Percentiles rank a stretch among this genome's conserved stretches.
phyloP scores from a whole-genome alignment of 2,113 vertebrate species.

The Chionodraco myersi region DNA sequence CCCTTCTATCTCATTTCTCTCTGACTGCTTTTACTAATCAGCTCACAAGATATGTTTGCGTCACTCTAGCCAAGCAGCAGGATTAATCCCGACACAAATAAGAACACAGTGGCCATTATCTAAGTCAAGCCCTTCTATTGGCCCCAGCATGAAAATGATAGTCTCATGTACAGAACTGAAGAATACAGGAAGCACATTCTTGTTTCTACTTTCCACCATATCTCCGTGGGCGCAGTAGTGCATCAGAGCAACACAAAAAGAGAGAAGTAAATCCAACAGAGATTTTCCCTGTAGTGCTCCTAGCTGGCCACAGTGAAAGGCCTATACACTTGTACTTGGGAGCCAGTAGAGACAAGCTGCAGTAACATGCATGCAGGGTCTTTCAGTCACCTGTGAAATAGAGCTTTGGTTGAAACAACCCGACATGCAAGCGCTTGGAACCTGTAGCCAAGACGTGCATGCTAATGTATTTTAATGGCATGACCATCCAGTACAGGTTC shows the following conservation, averaged over 20 bases:
- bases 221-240: slow-evolving; percentile 43
- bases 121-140: slow-evolving; percentile 60
- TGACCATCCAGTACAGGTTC: slow-evolving; percentile 55
- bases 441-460: slow-evolving; percentile 37
- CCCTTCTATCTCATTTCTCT: slow-evolving; percentile 39
- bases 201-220: slow-evolving; percentile 30
- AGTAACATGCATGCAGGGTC: slow-evolving; percentile 17
- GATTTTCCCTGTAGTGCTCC: slow-evolving; percentile 27
- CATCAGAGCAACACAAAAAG: slow-evolving; percentile 53
- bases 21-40: slow-evolving; percentile 54
- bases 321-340: slow-evolving; percentile 12
- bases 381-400: slow-evolving; percentile 63
- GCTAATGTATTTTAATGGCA: slow-evolving; percentile 60
- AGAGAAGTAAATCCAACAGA: slow-evolving; percentile 32
- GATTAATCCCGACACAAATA: slow-evolving; percentile 74
- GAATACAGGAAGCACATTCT: slow-evolving; percentile 64
- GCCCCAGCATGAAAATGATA: slow-evolving; percentile 58
- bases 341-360: slow-evolving; percentile 34
- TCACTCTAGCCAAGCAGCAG: slow-evolving; percentile 54
- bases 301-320: slow-evolving; percentile 10
- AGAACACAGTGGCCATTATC: slow-evolving; percentile 70
- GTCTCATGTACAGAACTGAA: slow-evolving; percentile 47
- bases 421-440: slow-evolving; percentile 30
- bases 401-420: slow-evolving; percentile 48
- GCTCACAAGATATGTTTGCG: slow-evolving; percentile 38